Percentiles rank a stretch among this genome's conserved stretches.
These are phyloP conservation scores for Dynastes grantii DNA, from an alignment of 2,888 invertebrate genomes.

Conservation along the genomic window DNA sequence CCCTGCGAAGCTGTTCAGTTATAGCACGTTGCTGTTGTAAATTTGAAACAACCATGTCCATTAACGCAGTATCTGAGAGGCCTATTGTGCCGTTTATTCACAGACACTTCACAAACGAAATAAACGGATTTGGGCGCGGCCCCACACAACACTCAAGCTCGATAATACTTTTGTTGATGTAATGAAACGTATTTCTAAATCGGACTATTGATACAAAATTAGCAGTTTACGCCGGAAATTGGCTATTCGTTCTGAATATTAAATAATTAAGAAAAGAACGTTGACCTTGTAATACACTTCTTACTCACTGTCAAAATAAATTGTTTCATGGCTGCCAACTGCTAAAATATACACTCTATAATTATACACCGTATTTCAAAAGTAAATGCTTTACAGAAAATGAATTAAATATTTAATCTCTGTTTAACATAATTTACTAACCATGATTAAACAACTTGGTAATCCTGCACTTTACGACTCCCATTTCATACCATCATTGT, in stretches of 20 bases:
- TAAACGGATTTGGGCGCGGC: slow-evolving; percentile 25
- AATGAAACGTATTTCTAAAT: neutral
- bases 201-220: slow-evolving; percentile 3
- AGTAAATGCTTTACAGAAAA: no score
- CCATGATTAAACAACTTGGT: no score
- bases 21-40: slow-evolving; percentile 95
- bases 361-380: no score
- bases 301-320: slow-evolving; percentile 37
- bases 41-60: slow-evolving; percentile 95
- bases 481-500: no score
- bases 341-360: no score
- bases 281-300: slow-evolving; percentile 25
- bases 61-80: slow-evolving; percentile 90
- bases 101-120: slow-evolving; percentile 49
- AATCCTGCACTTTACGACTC: no score
- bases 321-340: neutral
- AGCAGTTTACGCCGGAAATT: slow-evolving; percentile 22
- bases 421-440: no score
- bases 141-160: slow-evolving; percentile 7
- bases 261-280: slow-evolving; percentile 16
- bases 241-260: slow-evolving; percentile 23
- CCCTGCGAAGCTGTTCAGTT: slow-evolving; percentile 93
- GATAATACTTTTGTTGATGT: neutral
- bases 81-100: slow-evolving; percentile 79
- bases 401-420: no score